Evolutionary conservation across 2,888 invertebrate genomes (phyloP).

Genomic region (Raillietiella orientalis): DNA sequence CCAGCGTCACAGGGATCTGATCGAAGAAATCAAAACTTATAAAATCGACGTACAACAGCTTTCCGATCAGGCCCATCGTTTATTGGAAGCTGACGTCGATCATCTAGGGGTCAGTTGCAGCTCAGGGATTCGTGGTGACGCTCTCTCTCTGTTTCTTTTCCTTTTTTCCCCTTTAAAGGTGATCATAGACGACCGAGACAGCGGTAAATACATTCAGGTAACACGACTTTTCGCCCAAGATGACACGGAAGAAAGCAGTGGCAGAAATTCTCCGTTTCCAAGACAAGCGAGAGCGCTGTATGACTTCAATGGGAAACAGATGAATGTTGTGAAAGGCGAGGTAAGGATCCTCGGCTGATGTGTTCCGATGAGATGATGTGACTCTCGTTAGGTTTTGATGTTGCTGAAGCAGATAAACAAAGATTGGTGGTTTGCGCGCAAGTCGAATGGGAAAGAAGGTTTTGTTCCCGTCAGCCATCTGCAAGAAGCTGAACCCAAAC

Average conservation of each 20-base stretch:
- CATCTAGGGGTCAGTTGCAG: constrained; percentile 19
- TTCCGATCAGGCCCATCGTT: constrained; percentile 41
- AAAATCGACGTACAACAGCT: constrained; percentile 55
- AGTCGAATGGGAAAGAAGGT: constrained; percentile 64
- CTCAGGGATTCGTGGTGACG: neutral
- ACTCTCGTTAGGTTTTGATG: constrained; percentile 29
- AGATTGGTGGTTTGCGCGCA: constrained; percentile 98
- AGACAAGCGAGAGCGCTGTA: constrained; percentile 43
- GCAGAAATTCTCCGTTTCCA: too few relatives aligned
- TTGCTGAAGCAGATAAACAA: constrained; percentile 75
- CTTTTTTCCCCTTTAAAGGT: too few relatives aligned
- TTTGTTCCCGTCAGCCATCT: constrained; percentile 96
- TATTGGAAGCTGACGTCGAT: constrained; percentile 40
- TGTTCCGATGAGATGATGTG: neutral
- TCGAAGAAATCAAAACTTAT: constrained; percentile 64
- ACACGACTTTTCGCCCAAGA: constrained; percentile 56
- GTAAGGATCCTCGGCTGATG: constrained; percentile 10
- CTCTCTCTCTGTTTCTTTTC: too few relatives aligned
- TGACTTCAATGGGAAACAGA: constrained; percentile 68
- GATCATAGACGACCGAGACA: constrained; percentile 17
- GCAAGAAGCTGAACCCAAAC: constrained; percentile 56
- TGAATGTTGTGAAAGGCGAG: constrained; percentile 69
- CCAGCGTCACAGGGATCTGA: constrained; percentile 50
- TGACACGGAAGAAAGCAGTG: constrained; percentile 73
- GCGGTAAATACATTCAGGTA: constrained; percentile 37